These are phyloP conservation scores for Patella pellucida DNA, from an alignment of 2,888 invertebrate species.

Conservation along the genomic window DNA sequence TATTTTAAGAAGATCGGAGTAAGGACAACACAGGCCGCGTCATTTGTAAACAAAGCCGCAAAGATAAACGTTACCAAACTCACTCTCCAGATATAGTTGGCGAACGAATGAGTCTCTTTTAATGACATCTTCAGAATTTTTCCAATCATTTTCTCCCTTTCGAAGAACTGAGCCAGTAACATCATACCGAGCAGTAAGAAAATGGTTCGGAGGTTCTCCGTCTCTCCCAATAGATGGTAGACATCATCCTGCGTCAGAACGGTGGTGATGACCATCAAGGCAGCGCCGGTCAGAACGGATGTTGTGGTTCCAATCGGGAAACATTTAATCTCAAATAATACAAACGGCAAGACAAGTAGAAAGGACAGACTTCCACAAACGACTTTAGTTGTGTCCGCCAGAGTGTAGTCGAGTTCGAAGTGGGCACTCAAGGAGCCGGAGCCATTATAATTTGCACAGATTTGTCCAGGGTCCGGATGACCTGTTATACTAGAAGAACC, in stretches of 20 bases:
- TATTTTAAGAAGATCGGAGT: constrained; percentile 41
- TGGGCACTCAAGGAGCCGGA: neutral
- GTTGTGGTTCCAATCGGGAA: constrained; percentile 41
- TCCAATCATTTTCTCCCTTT: constrained; percentile 38
- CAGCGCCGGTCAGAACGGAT: constrained; percentile 39
- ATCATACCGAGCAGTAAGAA: constrained; percentile 44
- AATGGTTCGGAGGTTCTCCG: constrained; percentile 33
- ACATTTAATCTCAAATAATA: constrained; percentile 36
- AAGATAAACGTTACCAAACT: constrained; percentile 33
- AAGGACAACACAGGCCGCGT: constrained; percentile 39
- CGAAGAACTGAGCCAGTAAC: constrained; percentile 42
- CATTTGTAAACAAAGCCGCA: constrained; percentile 45
- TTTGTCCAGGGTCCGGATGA: neutral
- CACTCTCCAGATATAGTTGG: constrained; percentile 37
- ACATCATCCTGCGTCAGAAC: constrained; percentile 38
- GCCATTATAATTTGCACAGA: constrained; percentile 1
- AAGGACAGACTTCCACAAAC: constrained; percentile 37
- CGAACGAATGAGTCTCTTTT: constrained; percentile 29
- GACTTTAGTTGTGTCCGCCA: constrained; percentile 33
- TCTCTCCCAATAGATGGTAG: constrained; percentile 38
- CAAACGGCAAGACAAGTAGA: constrained; percentile 37
- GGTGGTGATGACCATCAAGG: constrained; percentile 39
- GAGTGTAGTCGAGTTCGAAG: constrained; percentile 22
- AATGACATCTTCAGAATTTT: constrained; percentile 32
- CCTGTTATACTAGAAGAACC: no score